A percentile compares a stretch with the other conserved stretches of the same genome.
Conservation (phyloP, 2,113 vertebrate species). For the Urocitellus parryii region DNA sequence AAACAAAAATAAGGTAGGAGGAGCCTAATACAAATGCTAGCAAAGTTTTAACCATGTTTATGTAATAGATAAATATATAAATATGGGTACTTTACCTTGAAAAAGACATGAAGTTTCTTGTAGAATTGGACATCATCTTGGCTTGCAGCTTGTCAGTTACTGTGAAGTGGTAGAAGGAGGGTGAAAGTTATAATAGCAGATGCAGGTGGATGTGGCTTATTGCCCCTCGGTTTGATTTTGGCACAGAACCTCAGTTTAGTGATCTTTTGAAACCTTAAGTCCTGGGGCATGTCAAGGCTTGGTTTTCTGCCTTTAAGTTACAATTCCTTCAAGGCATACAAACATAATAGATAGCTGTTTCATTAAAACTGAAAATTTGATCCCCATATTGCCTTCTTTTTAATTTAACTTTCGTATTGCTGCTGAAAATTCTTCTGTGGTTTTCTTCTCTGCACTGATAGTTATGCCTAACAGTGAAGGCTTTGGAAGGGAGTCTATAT, state of each 20-base stretch:
- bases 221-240: neutral
- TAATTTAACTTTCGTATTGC: neutral
- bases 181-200: neutral
- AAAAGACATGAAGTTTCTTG: neutral
- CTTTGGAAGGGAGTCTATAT: neutral
- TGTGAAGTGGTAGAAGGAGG: neutral
- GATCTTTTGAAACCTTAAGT: neutral
- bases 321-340: neutral
- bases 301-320: slow-evolving; percentile 3
- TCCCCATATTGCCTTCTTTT: neutral
- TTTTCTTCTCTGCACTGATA: neutral
- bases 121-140: neutral
- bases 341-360: neutral
- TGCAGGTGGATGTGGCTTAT: neutral
- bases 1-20: neutral
- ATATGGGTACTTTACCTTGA: neutral
- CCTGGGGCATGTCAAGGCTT: neutral
- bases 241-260: neutral
- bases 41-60: neutral
- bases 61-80: neutral
- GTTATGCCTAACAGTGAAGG: neutral
- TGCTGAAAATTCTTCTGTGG: neutral
- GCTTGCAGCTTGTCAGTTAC: neutral
- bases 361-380: slow-evolving; percentile 12
- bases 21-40: neutral